Evolutionary conservation across 2,113 vertebrate genomes (phyloP).

Genomic region (Oryctolagus cuniculus): DNA sequence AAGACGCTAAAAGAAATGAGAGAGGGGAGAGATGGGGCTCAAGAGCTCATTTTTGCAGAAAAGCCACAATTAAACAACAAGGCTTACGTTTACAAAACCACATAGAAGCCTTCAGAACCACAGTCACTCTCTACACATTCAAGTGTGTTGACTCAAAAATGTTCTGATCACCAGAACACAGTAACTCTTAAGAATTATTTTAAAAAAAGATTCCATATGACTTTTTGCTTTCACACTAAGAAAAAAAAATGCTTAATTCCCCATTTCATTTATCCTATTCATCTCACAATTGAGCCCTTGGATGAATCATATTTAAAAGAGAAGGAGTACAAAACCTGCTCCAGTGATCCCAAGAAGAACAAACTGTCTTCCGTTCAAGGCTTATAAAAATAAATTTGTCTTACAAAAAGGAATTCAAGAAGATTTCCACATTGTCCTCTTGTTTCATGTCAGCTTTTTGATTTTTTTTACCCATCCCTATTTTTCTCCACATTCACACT

Average conservation of each 20-base stretch:
- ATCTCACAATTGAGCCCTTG: not conserved
- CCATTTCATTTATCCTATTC: slow-evolving; percentile 63
- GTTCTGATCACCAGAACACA: slow-evolving; percentile 60
- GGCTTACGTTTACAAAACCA: not conserved
- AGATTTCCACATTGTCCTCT: slow-evolving; percentile 44
- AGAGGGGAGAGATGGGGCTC: slow-evolving; percentile 37
- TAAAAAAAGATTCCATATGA: not conserved
- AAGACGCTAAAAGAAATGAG: slow-evolving; percentile 56
- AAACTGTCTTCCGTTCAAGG: slow-evolving; percentile 50
- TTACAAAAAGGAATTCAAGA: slow-evolving; percentile 64
- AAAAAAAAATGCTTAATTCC: slow-evolving; percentile 26
- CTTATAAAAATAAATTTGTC: slow-evolving; percentile 76
- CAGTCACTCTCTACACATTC: not conserved
- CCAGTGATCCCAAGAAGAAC: slow-evolving; percentile 52
- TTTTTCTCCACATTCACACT: slow-evolving; percentile 37
- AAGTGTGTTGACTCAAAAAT: not conserved
- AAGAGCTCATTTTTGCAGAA: slow-evolving; percentile 49
- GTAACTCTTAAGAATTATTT: not conserved
- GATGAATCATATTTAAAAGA: not conserved
- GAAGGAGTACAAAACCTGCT: not conserved
- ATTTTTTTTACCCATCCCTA: not conserved
- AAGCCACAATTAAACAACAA: not conserved
- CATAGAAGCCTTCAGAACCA: slow-evolving; percentile 66
- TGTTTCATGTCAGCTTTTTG: slow-evolving; percentile 8
- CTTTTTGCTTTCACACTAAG: not conserved